Evolutionary conservation across 2,888 invertebrate species (phyloP).

Genomic region (Patella ulyssiponensis): DNA sequence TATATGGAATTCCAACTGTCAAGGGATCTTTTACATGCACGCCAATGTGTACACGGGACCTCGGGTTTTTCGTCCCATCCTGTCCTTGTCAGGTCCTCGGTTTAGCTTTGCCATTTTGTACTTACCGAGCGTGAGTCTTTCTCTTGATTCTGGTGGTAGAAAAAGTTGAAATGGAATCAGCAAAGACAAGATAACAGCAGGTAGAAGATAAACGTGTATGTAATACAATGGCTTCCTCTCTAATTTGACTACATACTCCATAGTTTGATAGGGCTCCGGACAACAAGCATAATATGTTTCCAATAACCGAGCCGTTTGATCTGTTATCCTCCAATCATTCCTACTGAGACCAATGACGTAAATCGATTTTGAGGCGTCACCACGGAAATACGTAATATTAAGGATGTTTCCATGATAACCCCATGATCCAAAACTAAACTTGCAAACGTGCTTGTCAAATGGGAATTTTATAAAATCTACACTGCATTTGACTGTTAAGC

Average conservation of each 20-base stretch:
- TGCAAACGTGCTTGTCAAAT: conserved; percentile 88
- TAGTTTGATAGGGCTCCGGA: conserved; percentile 52
- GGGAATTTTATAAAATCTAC: conserved; percentile 96
- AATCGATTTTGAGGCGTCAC: conserved; percentile 20
- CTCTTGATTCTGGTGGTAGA: conserved; percentile 95
- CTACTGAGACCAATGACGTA: conserved; percentile 20
- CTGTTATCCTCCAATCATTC: conserved; percentile 54
- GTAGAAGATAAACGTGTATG: conserved; percentile 76
- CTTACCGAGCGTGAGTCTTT: conserved; percentile 97
- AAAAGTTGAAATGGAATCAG: conserved; percentile 95
- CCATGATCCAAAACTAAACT: conserved; percentile 93
- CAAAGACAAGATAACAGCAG: conserved; percentile 90
- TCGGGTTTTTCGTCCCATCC: too few relatives aligned
- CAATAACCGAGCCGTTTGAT: conserved; percentile 33
- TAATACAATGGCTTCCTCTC: conserved; percentile 93
- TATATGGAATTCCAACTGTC: too few relatives aligned
- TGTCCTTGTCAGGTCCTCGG: too few relatives aligned
- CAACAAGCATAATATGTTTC: conserved; percentile 53
- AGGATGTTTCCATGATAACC: conserved; percentile 69
- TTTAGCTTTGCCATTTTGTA: neutral
- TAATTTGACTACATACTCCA: conserved; percentile 84
- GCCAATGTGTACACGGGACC: too few relatives aligned
- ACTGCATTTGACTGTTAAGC: conserved; percentile 73
- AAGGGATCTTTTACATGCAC: too few relatives aligned
- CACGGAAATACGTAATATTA: conserved; percentile 48